Conservation (phyloP, 2,113 vertebrate species). For the Saiga tatarica region DNA sequence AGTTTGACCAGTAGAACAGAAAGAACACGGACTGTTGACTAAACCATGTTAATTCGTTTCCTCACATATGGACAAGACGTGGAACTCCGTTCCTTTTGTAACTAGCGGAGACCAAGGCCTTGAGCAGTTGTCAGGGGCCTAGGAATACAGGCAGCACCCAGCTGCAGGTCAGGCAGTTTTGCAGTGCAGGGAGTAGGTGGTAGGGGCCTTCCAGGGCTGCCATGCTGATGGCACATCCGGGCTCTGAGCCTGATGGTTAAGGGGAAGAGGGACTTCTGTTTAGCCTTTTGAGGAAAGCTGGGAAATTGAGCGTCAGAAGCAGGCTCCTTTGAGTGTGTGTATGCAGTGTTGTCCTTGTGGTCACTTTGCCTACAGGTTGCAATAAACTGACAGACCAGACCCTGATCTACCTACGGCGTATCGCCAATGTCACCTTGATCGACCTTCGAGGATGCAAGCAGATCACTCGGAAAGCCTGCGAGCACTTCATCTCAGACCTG, state of each 20-base stretch:
- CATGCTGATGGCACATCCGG: neutral
- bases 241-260: neutral
- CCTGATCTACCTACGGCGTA: slow-evolving; percentile 92
- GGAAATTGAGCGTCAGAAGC: neutral
- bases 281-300: neutral
- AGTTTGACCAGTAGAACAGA: neutral
- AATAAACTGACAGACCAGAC: slow-evolving; percentile 95
- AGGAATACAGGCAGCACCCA: neutral
- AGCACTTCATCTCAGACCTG: slow-evolving; percentile 97
- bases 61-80: neutral
- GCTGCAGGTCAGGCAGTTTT: neutral
- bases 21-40: neutral
- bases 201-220: neutral
- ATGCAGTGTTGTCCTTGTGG: neutral
- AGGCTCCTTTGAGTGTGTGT: neutral
- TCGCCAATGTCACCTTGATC: slow-evolving; percentile 92
- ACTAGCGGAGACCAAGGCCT: neutral
- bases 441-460: slow-evolving; percentile 96
- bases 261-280: neutral
- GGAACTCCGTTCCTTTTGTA: neutral
- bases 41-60: neutral
- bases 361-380: slow-evolving; percentile 87
- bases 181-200: neutral
- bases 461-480: slow-evolving; percentile 94
- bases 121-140: neutral